Base-by-base conservation (phyloP, 2,797 vertebrate species). In the Gila robusta region DNA sequence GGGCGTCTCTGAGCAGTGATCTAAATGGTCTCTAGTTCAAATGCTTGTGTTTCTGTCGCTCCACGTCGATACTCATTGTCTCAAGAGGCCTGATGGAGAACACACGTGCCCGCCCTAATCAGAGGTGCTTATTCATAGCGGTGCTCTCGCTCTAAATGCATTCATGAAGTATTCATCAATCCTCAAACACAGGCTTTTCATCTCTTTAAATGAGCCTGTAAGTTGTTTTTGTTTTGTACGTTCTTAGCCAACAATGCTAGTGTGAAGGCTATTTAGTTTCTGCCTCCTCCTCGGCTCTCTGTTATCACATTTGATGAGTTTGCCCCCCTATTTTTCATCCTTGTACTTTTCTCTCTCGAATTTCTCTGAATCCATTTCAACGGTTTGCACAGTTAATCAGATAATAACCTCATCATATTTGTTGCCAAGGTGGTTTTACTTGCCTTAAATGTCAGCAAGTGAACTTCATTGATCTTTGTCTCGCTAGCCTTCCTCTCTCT, bases 121-220 rank as follows among this genome's bases (percentile, higher is more conserved):
- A 87, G 81, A 19, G n/a, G 62, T 37, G n/a, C 21, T 83, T 84
- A 87, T 90, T 90, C 85, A 86, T 71, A 82, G 89, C 83, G 77
- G 74, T 35, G 70, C 82, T 72, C 54, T 86, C 28, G 16, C 71
- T 85, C 77, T 83, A 86, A 89, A 90, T 54, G 59, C 67, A 82
- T 88, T 89, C 84, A 89, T 89, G 81, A 88, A 89, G 81, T 87
- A 88, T 90, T 90, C 83, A 88, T 90, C 88, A 86, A 79, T 62
- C 74, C 52, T 83, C 81, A 73, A 87, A 83, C 66, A 64, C 47
- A 56, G 37, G 81, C 74, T 88, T 87, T 91, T 90, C 79, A 90
- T 89, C 84, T 85, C 67, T 72, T 77, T 78, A 81, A 88, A 89
- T 72, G 79, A 85, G 79, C 70, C 74, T 35, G 77, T 88, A 79